Evolutionary conservation across 2,113 vertebrate species (phyloP).

Genomic region (Phrynosoma blainvillii): DNA sequence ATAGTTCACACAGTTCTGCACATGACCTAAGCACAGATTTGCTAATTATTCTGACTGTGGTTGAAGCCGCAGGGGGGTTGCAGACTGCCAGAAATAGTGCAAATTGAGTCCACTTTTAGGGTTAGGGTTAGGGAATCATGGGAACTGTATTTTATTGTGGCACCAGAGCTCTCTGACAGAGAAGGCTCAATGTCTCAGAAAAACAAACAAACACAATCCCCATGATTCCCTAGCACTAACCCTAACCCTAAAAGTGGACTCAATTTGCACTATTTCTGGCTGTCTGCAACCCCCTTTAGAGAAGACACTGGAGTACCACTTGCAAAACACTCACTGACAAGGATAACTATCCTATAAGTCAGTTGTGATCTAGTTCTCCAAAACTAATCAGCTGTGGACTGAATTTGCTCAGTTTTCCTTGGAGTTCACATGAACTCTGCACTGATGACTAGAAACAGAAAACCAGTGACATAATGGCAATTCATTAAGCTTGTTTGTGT

Average conservation of each 20-base stretch:
- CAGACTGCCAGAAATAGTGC: too few species aligned
- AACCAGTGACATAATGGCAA: not conserved
- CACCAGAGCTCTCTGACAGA: too few species aligned
- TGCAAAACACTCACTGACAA: not conserved
- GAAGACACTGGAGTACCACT: not conserved
- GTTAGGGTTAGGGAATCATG: too few species aligned
- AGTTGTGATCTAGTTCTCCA: not conserved
- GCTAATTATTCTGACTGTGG: conserved; percentile 27
- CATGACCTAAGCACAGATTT: not conserved
- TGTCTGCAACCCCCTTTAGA: too few species aligned
- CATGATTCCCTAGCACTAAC: too few species aligned
- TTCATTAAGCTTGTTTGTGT: not conserved
- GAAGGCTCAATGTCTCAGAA: too few species aligned
- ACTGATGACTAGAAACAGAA: not conserved
- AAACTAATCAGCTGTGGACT: not conserved
- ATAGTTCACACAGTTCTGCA: conserved; percentile 4
- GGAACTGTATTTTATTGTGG: too few species aligned
- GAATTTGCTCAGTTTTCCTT: too few species aligned
- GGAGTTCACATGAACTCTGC: not conserved
- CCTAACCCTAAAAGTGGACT: too few species aligned
- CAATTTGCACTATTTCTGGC: too few species aligned
- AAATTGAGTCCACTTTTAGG: too few species aligned
- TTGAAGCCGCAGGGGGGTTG: not conserved
- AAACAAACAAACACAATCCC: too few species aligned
- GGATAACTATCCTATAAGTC: not conserved